phyloP scores from a whole-genome alignment of 2,888 invertebrate genomes.

The Dione vanillae region DNA sequence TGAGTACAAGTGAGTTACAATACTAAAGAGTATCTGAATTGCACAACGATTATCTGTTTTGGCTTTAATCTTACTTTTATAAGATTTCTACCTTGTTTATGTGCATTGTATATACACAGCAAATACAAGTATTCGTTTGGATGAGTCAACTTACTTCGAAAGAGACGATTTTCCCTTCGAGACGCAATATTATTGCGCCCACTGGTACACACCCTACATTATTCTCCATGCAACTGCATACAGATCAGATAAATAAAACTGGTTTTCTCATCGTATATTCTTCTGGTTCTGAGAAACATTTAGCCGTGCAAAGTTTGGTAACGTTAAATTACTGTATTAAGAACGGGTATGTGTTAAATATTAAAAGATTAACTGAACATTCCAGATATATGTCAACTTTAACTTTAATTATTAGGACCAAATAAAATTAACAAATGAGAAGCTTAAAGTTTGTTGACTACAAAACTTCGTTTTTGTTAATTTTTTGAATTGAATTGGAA shows the following conservation, averaged over 20 bases:
- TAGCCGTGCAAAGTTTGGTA: too few species aligned
- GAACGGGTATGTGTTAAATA: too few species aligned
- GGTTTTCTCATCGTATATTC: conserved; percentile 38
- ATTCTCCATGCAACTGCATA: conserved; percentile 40
- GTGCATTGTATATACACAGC: conserved; percentile 4
- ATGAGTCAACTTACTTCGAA: conserved; percentile 33
- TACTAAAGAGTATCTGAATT: background rate
- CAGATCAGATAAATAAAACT: conserved; percentile 42
- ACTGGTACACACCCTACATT: conserved; percentile 30
- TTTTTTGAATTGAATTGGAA: too few species aligned
- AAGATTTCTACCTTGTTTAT: conserved; percentile 25
- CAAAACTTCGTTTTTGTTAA: too few species aligned
- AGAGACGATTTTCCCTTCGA: conserved; percentile 21
- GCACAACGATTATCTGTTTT: background rate
- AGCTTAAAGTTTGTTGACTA: too few species aligned
- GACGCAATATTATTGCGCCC: conserved; percentile 32
- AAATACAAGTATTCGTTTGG: background rate
- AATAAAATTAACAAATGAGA: too few species aligned
- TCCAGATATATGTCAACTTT: too few species aligned
- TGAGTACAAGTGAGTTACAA: too few species aligned
- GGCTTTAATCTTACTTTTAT: background rate
- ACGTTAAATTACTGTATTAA: too few species aligned
- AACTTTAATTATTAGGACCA: too few species aligned
- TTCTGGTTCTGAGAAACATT: conserved; percentile 43
- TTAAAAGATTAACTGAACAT: too few species aligned